Evolutionary conservation across 1,140 invertebrate species (phyloP).

Genomic region (Hylaeus volcanicus): DNA sequence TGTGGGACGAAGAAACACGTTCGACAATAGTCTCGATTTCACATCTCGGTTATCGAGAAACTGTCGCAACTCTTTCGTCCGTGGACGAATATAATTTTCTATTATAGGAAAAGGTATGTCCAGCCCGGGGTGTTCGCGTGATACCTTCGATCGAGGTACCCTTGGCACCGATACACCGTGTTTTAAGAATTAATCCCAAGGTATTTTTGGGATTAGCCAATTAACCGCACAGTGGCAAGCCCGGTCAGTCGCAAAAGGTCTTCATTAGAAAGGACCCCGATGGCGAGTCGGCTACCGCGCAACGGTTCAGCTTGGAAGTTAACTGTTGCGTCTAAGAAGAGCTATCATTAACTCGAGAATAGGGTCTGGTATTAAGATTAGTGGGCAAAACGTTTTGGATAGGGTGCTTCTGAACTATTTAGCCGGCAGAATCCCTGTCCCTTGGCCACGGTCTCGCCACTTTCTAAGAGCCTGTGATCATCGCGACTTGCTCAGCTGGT

Average conservation of each 20-base stretch:
- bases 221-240: slow-evolving; percentile 57
- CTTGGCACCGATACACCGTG: neutral
- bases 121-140: neutral
- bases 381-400: slow-evolving; percentile 64
- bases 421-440: slow-evolving; percentile 17
- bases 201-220: slow-evolving; percentile 30
- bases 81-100: neutral
- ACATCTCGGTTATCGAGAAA: neutral
- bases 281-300: slow-evolving; percentile 59
- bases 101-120: neutral
- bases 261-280: slow-evolving; percentile 60
- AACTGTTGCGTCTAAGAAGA: slow-evolving; percentile 65
- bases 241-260: slow-evolving; percentile 54
- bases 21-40: slow-evolving; percentile 9
- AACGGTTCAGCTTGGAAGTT: slow-evolving; percentile 59
- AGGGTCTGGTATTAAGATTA: slow-evolving; percentile 67
- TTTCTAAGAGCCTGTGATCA: slow-evolving; percentile 46
- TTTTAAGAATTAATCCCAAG: neutral
- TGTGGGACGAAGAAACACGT: slow-evolving; percentile 10
- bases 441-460: slow-evolving; percentile 8
- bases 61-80: too few species aligned
- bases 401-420: slow-evolving; percentile 63
- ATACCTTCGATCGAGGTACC: neutral
- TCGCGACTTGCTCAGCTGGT: slow-evolving; percentile 49
- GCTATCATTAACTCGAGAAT: slow-evolving; percentile 67